Conservation (phyloP, 2,113 vertebrate species). For the Scatophagus argus region DNA sequence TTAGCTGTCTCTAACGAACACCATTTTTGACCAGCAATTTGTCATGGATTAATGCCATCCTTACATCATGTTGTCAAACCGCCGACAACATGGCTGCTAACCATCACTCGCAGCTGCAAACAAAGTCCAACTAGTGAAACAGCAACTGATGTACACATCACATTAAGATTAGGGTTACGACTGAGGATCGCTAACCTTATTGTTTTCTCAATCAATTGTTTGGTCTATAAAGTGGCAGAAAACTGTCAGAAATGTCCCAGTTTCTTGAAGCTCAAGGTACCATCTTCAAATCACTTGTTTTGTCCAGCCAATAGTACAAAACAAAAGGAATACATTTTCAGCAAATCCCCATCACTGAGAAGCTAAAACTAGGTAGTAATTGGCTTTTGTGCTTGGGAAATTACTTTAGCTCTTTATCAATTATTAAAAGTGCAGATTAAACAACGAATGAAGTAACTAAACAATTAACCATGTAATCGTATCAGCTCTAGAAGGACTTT, state of each 20-base stretch:
- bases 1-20: background rate
- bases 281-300: too few relatives aligned
- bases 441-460: too few relatives aligned
- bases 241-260: too few relatives aligned
- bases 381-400: too few relatives aligned
- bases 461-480: background rate
- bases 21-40: background rate
- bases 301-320: too few relatives aligned
- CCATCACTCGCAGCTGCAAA: background rate
- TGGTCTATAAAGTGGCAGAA: background rate
- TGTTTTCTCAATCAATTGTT: background rate
- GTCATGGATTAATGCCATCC: background rate
- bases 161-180: background rate
- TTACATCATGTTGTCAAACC: background rate
- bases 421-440: too few relatives aligned
- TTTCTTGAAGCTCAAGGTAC: too few relatives aligned
- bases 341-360: too few relatives aligned
- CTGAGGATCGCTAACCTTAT: background rate
- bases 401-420: too few relatives aligned
- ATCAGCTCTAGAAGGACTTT: background rate
- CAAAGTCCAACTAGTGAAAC: background rate
- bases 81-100: background rate
- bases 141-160: too few relatives aligned
- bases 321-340: too few relatives aligned
- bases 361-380: too few relatives aligned